Base-by-base conservation (phyloP, 2,113 vertebrate species). In the Forbesichthys agassizii region DNA sequence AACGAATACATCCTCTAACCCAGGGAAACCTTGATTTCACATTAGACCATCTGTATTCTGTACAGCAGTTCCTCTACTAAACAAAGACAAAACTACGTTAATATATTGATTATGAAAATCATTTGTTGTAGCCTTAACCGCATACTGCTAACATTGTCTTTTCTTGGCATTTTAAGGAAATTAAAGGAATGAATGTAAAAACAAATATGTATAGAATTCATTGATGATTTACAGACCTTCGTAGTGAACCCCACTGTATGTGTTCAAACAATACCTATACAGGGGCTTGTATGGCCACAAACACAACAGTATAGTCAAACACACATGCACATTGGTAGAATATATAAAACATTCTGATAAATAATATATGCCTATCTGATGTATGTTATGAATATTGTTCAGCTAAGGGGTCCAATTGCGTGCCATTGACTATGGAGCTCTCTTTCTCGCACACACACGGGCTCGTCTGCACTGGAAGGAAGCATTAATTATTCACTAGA, bases 321-420 rank as follows among this genome's bases (percentile, higher is more conserved):
- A 81, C 71, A 61, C 53, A 59, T 69, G 81, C 85, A 84, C 71
- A 75, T 87, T 85, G 85, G 78, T 84, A 81, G 81, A 86, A 76
- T 81, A 91, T 81, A 88, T 88, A 86, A 89, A 42, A 85, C 80
- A 61, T 64, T 69, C 69, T 83, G 66, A 54, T 90, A 66, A 88
- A 92, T 92, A 90, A 91, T 90, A 72, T 66, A 92, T 90, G 79
- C 55, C 73, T 80, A 86, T 87, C 85, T 82, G 88, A 88, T 82
- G 85, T 86, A 92, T 89, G 87, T 88, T 87, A 76, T 84, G 80
- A 90, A 91, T 89, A 90, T 84, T 91, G 81, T 89, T 88, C 72
- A 57, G 77, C 84, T 80, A 69, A 81, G 66, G 82, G 77, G 80
- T 85, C 67, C n/a, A 47, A 88, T 90, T 61, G 89, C 86, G 87